phyloP scores from a whole-genome alignment of 2,797 vertebrate species.

The Gobio occitaniae region DNA sequence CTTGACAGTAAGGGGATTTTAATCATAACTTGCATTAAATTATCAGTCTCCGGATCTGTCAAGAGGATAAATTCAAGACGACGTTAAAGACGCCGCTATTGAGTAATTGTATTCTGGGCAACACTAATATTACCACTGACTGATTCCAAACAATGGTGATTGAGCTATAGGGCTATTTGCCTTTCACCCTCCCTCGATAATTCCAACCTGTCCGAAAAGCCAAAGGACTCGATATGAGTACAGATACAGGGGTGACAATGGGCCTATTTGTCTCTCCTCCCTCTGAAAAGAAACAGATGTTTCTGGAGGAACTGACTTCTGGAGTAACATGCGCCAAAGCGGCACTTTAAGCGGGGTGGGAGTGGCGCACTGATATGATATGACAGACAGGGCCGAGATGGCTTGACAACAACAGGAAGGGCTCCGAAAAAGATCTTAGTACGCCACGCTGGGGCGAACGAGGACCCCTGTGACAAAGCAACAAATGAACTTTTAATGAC shows the following conservation, averaged over 20 bases:
- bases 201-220: slow-evolving; percentile 66
- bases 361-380: slow-evolving; percentile 61
- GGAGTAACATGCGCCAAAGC: slow-evolving; percentile 63
- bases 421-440: slow-evolving; percentile 54
- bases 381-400: slow-evolving; percentile 61
- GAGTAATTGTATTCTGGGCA: slow-evolving; percentile 90
- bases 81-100: slow-evolving; percentile 89
- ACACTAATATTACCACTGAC: slow-evolving; percentile 84
- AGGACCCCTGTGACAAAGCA: not conserved
- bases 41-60: slow-evolving; percentile 90
- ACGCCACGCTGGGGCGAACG: slow-evolving; percentile 18
- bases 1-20: slow-evolving; percentile 94
- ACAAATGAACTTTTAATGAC: slow-evolving; percentile 16
- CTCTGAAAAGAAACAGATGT: slow-evolving; percentile 68
- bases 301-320: slow-evolving; percentile 61
- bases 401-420: slow-evolving; percentile 54
- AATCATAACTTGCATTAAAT: slow-evolving; percentile 96
- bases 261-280: slow-evolving; percentile 67
- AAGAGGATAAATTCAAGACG: slow-evolving; percentile 89
- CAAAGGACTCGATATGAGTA: slow-evolving; percentile 65
- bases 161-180: slow-evolving; percentile 64
- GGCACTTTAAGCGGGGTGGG: slow-evolving; percentile 58
- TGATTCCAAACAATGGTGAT: slow-evolving; percentile 69
- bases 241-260: slow-evolving; percentile 64
- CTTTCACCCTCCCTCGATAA: slow-evolving; percentile 65